Base-by-base conservation (phyloP, 2,113 vertebrate genomes). In the Urocynchramus pylzowi region DNA sequence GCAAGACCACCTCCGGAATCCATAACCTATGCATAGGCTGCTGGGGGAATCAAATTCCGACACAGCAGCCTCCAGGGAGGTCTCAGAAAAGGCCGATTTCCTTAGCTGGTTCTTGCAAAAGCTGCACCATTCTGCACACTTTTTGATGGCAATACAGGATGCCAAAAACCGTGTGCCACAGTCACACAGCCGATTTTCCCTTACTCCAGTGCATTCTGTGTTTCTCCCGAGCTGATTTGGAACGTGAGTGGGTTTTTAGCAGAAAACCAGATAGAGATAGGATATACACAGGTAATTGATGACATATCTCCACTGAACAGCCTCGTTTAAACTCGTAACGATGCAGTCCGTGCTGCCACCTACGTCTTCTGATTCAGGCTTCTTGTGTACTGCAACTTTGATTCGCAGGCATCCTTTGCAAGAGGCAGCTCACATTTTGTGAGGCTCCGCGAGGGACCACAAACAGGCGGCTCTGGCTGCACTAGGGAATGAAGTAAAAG, bases 261-360 rank as follows among this genome's bases (percentile, higher is more conserved):
- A 57, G 64, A 69, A 54, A 80, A 57, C 39, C 2, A 81, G 39
- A 18, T 16, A 69, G 9, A 67, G 18, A 39, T 63, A 44, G 31
- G 69, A 75, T 41, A 56, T 11, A 42, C 8, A 17, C 64, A 64
- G 68, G 52, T 84, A 81, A 88, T 23, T 68, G 69, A 69, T 89
- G 84, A 56, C 44, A 80, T 78, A 60, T 64, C 76, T 81, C 39
- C 60, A 71, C 64, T 52, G 18, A 85, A 81, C 47, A 91, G 74
- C 49, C 77, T 71, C 49, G 18, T 78, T 94, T 81, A 60, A 93
- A 76, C 69, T 80, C 50, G 13, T 47, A 85, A 33, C 2, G 19
- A 59, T 73, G 70, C 10, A 93, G 70, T 12, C 67, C 91, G 30
- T 89, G 93, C 96, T 95, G 94, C 95, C 95, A 95, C 91, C 96